Evolutionary conservation across 2,797 vertebrate genomes (phyloP), one percentile per base, ranked within the genome.

Genomic region (Rachycentron canadum): DNA sequence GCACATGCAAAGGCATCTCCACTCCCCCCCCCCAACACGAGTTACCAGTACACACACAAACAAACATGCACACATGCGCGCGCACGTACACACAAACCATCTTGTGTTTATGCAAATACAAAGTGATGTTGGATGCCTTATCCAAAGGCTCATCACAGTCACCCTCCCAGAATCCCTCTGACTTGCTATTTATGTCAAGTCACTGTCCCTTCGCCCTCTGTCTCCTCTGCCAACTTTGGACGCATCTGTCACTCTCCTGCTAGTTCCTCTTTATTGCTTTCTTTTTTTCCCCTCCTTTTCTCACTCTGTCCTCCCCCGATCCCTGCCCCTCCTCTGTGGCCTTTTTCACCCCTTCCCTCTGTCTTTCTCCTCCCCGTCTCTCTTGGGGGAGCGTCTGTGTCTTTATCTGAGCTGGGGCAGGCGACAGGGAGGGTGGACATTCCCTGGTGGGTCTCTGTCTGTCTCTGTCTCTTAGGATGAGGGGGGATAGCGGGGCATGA

Each of bases 231-330:
- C 89, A 92, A 87, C 83, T 82, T 87, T 86, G 43, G 56, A 65
- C 61, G 21, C 89, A 91, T 91, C 92, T 91, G 90, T 90, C 92
- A 89, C 81, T 91, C 88, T 86, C 75, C 74, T 28, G 79, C 81
- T 72, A 72, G 69, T 56, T 79, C 65, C 52, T 83, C 78, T 78
- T 74, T 63, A 9, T 70, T 38, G 38, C 59, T 73, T 26, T 69
- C 69, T 79, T 41, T 78, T 56, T 41, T 0, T 45, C 19, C 55
- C 32, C 69, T 25, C 56, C 41, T 59, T 34, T 26, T 60, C 45
- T 2, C 76, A 73, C 47, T 38, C 62, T 50, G 40, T 23, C 17
- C 32, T 34, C 41, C 5, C 11, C 11, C 17, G 2, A 63, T 69
- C 77, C 57, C 72, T 23, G 57, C 82, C 79, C 63, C 87, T 86